Evolutionary conservation across 1,140 invertebrate genomes (phyloP).

Genomic region (Harlomillsia oculata): DNA sequence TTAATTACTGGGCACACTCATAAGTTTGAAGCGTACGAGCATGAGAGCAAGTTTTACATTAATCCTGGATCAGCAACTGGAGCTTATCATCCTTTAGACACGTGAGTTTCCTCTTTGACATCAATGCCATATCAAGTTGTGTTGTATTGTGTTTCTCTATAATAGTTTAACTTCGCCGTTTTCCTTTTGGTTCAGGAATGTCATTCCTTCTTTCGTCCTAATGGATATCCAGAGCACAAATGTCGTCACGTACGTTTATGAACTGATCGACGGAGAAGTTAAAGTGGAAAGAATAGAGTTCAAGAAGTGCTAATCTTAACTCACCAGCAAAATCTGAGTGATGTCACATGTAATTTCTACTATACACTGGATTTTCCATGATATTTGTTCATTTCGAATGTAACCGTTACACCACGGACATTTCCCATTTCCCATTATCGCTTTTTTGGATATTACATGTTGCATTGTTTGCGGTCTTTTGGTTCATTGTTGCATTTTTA

Average conservation of each 20-base stretch:
- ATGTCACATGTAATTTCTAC: too few relatives aligned
- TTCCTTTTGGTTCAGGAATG: constrained; percentile 54
- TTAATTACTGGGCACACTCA: constrained; percentile 98
- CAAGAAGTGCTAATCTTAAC: constrained; percentile 62
- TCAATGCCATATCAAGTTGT: background rate
- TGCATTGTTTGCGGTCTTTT: background rate
- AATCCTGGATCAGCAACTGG: constrained; percentile 99
- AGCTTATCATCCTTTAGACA: constrained; percentile 85
- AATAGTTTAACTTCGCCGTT: background rate
- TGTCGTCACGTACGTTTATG: constrained; percentile 97
- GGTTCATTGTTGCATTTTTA: background rate
- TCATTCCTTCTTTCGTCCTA: constrained; percentile 93
- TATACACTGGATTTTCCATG: too few relatives aligned
- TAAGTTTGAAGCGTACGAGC: constrained; percentile 96
- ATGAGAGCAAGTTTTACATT: constrained; percentile 98
- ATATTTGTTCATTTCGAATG: too few relatives aligned
- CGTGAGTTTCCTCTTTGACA: constrained; percentile 48
- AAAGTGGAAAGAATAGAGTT: constrained; percentile 99
- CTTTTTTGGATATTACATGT: too few relatives aligned
- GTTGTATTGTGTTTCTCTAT: background rate
- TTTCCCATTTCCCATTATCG: too few relatives aligned
- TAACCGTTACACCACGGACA: too few relatives aligned
- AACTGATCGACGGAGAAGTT: constrained; percentile 92
- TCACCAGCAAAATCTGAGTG: too few relatives aligned
- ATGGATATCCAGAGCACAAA: constrained; percentile 98